These are phyloP conservation scores for Coracopsis vasa DNA, from an alignment of 2,113 vertebrate genomes.

Conservation along the genomic window DNA sequence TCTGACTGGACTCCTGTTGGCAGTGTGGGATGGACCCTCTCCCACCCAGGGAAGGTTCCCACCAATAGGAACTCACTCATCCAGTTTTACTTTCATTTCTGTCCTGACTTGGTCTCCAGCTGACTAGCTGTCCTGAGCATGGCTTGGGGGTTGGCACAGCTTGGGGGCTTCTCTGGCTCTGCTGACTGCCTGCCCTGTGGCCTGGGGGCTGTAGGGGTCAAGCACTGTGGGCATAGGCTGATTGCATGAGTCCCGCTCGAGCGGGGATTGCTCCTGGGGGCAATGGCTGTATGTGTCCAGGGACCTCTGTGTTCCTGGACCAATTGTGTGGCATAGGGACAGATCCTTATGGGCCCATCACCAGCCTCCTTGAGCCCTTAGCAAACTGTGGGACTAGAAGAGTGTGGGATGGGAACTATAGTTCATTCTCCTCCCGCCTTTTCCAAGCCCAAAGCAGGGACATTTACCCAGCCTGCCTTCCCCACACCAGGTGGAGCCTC, in stretches of 20 bases:
- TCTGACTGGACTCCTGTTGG: not conserved
- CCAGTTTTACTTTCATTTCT: not conserved
- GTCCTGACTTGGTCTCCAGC: not conserved
- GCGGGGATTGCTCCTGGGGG: not conserved
- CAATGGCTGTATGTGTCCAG: not conserved
- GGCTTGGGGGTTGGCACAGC: not conserved
- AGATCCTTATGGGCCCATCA: not conserved
- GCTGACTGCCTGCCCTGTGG: fast-evolving
- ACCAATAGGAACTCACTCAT: fast-evolving
- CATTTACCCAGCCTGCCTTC: not conserved
- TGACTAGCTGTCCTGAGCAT: fast-evolving
- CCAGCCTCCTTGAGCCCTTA: not conserved
- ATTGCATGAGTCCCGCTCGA: not conserved
- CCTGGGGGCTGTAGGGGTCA: fast-evolving
- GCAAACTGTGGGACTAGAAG: not conserved
- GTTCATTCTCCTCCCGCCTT: not conserved
- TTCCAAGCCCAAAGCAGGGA: fast-evolving
- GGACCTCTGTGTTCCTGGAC: not conserved
- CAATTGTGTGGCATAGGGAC: fast-evolving
- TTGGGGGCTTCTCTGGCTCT: not conserved
- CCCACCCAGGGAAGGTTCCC: not conserved
- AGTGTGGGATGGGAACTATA: not conserved
- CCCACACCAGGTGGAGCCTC: not conserved
- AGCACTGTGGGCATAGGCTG: not conserved
- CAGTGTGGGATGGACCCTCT: not conserved